A percentile compares a stretch with the other conserved stretches of the same genome.
phyloP scores from a whole-genome alignment of 2,888 invertebrate species.

The Agonum fuliginosum region DNA sequence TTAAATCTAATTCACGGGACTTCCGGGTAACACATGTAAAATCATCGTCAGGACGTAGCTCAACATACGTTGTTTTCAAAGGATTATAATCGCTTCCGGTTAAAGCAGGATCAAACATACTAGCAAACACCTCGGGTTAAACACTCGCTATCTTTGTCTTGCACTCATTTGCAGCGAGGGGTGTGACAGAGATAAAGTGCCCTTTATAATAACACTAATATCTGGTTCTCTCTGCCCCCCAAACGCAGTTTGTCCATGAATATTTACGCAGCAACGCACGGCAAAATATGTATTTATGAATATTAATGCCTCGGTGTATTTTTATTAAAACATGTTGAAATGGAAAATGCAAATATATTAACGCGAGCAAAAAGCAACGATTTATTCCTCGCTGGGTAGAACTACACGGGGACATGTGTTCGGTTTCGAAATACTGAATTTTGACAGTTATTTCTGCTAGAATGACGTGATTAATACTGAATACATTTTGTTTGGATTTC shows the following conservation, averaged over 20 bases:
- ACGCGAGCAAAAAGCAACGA: constrained; percentile 23
- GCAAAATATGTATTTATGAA: constrained; percentile 43
- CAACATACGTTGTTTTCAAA: constrained; percentile 32
- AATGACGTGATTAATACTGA: constrained; percentile 19
- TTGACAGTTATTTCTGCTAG: constrained; percentile 32
- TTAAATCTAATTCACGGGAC: constrained; percentile 33
- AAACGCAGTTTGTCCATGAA: constrained; percentile 35
- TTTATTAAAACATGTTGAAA: constrained; percentile 44
- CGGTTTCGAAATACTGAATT: background rate
- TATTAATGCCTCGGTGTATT: constrained; percentile 40
- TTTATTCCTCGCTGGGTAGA: constrained; percentile 1
- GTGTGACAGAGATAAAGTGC: constrained; percentile 18
- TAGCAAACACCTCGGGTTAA: constrained; percentile 30
- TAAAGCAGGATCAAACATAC: constrained; percentile 31
- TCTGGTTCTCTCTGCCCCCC: constrained; percentile 20
- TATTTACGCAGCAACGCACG: constrained; percentile 27
- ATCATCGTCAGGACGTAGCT: constrained; percentile 27
- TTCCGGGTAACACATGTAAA: constrained; percentile 33
- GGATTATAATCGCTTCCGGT: constrained; percentile 35
- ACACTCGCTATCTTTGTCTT: background rate
- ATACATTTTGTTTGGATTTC: constrained; percentile 26
- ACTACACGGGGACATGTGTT: constrained; percentile 15
- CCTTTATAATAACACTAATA: constrained; percentile 46
- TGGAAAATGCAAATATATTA: constrained; percentile 45
- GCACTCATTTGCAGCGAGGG: background rate